Conservation (phyloP, 2,888 invertebrate species). For the Nezara viridula region DNA sequence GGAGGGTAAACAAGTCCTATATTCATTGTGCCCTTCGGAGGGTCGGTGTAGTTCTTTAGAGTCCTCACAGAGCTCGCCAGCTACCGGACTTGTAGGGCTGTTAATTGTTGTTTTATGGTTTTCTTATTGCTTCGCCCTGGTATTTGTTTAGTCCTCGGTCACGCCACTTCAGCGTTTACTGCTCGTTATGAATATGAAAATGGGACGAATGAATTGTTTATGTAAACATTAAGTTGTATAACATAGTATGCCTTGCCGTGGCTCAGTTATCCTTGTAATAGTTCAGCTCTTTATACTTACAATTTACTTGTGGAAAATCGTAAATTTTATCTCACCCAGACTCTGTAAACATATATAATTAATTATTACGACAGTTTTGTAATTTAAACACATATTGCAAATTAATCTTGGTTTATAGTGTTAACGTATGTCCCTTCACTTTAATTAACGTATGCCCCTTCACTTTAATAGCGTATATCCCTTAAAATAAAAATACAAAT, state of each 20-base stretch:
- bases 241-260: background rate
- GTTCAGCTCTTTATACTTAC: no score
- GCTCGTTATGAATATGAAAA: conserved; percentile 12
- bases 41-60: background rate
- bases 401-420: no score
- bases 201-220: background rate
- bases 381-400: no score
- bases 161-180: background rate
- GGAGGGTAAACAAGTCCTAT: conserved; percentile 15
- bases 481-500: no score
- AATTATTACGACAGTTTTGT: no score
- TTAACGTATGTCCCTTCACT: no score
- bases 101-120: conserved; percentile 34
- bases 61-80: conserved; percentile 25
- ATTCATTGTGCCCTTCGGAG: conserved; percentile 22
- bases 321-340: no score
- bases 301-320: no score
- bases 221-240: background rate
- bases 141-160: background rate
- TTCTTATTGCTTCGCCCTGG: conserved; percentile 1
- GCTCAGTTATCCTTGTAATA: background rate
- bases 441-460: no score
- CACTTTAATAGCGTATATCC: no score
- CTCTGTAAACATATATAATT: no score
- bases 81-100: background rate